Percentiles rank a stretch among this genome's conserved stretches.
phyloP scores from a whole-genome alignment of 2,797 vertebrate species.

The Atherinosoma microstoma region DNA sequence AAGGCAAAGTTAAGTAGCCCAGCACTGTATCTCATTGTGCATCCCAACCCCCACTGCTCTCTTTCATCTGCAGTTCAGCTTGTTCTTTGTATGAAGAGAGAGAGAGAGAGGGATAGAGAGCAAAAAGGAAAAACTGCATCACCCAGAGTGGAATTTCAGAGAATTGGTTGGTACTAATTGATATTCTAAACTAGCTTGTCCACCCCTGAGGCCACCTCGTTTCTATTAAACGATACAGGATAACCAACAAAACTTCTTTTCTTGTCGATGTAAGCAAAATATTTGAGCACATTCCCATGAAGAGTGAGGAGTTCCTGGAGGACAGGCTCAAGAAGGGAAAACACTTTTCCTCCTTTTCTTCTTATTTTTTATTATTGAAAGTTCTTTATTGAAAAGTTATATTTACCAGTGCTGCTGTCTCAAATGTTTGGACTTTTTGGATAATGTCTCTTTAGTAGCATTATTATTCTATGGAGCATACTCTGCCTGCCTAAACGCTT shows the following conservation, averaged over 20 bases:
- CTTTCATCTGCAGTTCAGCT: constrained; percentile 58
- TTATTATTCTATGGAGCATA: neutral
- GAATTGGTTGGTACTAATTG: constrained; percentile 78
- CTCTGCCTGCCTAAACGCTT: neutral
- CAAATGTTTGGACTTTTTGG: neutral
- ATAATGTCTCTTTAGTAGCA: neutral
- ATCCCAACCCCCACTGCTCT: constrained; percentile 14
- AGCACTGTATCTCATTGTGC: constrained; percentile 8
- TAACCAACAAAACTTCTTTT: constrained; percentile 71
- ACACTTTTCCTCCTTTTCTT: neutral
- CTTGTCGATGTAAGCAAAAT: constrained; percentile 77
- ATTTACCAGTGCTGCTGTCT: neutral
- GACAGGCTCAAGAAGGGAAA: constrained; percentile 28
- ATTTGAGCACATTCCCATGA: constrained; percentile 27
- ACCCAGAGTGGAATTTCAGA: constrained; percentile 54
- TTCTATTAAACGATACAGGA: constrained; percentile 72
- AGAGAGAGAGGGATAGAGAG: constrained; percentile 11
- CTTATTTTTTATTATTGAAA: neutral
- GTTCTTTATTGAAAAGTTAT: constrained; percentile 4
- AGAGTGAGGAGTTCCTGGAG: constrained; percentile 51
- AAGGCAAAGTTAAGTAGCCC: constrained; percentile 7
- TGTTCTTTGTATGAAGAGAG: constrained; percentile 37
- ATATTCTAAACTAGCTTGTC: constrained; percentile 78
- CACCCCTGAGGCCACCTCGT: constrained; percentile 64
- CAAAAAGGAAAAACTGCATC: constrained; percentile 19